Evolutionary conservation across 2,797 vertebrate species (phyloP), one percentile per base, ranked within the genome.

Genomic region (Anomalospiza imberbis): DNA sequence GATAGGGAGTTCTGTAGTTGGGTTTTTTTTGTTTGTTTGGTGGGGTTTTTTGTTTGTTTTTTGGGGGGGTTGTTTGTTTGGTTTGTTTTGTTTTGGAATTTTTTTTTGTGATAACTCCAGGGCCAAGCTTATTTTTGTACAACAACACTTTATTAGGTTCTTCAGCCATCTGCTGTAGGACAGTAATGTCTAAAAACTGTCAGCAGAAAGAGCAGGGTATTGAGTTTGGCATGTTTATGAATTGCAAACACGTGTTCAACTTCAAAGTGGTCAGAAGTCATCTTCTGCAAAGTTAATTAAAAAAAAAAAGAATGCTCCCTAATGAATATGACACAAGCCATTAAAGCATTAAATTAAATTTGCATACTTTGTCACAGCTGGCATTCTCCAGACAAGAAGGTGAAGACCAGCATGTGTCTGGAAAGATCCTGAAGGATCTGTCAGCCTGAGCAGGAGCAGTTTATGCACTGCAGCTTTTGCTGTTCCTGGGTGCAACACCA

Each of bases 271-370:
- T 94, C 91, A 95, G 70, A 91, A 93, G 91, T 86, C 54, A 86
- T 82, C 63, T 85, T 94, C 61, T 90, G 54, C 77, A 87, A 77
- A 94, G 82, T 82, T 93, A 96, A 96, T 94, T 85, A 22, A 74
- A 85, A 54, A 76, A 38, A 91, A 88, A 73, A 51, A 53, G 24
- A 22, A 40, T n/a, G 15, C 22, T 95, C 32, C 38, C 21, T 92
- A 81, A 87, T 92, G 85, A 94, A 60, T 85, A 78, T 85, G 75
- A 81, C 50, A 65, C 67, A 90, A 94, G 68, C 58, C 62, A 81
- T 95, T 95, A 93, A 95, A 96, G 91, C 85, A 79, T 94, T 96
- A 97, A 96, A 96, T 96, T 97, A 72, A 89, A 94, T 96, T 94
- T 96, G 42, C 85, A 68, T 95, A 60, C 68, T 91, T 85, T 82